A percentile compares a stretch with the other conserved stretches of the same genome.
Conservation (phyloP, 1,140 invertebrate species). For the Microplitis mediator region DNA sequence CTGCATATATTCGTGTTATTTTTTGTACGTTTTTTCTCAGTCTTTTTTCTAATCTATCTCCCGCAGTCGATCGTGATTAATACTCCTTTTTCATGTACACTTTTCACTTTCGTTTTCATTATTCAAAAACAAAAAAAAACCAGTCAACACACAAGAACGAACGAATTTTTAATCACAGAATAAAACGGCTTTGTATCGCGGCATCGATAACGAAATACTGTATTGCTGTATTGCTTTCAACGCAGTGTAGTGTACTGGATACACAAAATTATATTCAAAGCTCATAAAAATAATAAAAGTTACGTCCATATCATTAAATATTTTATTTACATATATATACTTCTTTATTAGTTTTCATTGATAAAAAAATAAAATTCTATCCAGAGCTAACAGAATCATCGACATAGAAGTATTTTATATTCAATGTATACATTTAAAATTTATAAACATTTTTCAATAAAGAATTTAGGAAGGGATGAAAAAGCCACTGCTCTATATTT, state of each 20-base stretch:
- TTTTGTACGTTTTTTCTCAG: neutral
- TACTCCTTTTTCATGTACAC: neutral
- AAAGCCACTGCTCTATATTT: no score
- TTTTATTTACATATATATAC: no score
- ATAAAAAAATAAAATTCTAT: no score
- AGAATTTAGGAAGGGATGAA: no score
- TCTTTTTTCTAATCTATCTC: neutral
- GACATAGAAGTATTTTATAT: no score
- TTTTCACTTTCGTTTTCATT: neutral
- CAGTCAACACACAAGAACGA: neutral
- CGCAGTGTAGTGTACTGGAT: neutral
- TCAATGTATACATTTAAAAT: no score
- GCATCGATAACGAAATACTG: neutral
- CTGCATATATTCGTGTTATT: no score
- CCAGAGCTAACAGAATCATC: no score
- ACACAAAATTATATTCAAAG: neutral
- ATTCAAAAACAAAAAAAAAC: neutral
- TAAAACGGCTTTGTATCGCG: neutral
- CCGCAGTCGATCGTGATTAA: conserved; percentile 5
- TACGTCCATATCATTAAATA: no score
- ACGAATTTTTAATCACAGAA: conserved; percentile 9
- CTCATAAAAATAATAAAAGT: no score
- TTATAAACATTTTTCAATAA: no score
- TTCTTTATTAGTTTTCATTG: no score
- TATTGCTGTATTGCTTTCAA: conserved; percentile 1